Conservation (phyloP, 2,888 invertebrate genomes). For the Serripes groenlandicus region DNA sequence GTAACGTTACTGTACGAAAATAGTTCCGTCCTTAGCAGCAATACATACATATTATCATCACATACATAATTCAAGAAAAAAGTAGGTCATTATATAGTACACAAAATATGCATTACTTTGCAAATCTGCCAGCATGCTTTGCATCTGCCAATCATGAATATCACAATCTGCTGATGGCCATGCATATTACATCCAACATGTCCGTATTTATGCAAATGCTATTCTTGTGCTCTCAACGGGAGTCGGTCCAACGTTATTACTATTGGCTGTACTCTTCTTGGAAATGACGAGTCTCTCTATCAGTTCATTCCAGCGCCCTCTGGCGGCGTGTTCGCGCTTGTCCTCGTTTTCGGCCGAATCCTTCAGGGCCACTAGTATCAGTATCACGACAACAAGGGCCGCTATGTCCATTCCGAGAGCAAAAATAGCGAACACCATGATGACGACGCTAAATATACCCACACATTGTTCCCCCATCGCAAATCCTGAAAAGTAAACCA, state of each 20-base stretch:
- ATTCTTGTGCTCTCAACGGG: not conserved
- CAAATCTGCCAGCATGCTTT: too few relatives aligned
- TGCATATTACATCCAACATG: too few relatives aligned
- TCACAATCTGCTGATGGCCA: too few relatives aligned
- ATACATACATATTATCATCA: too few relatives aligned
- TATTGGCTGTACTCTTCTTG: constrained; percentile 1
- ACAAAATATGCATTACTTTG: too few relatives aligned
- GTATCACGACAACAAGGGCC: constrained; percentile 20
- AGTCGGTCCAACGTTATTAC: constrained; percentile 2
- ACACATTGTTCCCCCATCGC: constrained; percentile 37
- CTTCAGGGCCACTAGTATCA: not conserved
- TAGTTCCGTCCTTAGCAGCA: too few relatives aligned
- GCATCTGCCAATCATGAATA: not conserved
- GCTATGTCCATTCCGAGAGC: constrained; percentile 13
- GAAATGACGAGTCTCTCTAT: constrained; percentile 18
- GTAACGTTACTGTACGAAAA: too few relatives aligned
- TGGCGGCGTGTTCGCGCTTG: constrained; percentile 31
- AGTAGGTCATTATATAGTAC: too few relatives aligned
- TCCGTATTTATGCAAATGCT: not conserved
- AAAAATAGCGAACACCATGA: constrained; percentile 21
- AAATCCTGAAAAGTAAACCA: constrained; percentile 40
- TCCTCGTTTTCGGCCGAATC: constrained; percentile 22
- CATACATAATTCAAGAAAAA: too few relatives aligned
- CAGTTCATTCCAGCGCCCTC: constrained; percentile 46
- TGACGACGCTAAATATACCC: constrained; percentile 12